phyloP scores from a whole-genome alignment of 2,113 vertebrate species.

The Vidua chalybeata region DNA sequence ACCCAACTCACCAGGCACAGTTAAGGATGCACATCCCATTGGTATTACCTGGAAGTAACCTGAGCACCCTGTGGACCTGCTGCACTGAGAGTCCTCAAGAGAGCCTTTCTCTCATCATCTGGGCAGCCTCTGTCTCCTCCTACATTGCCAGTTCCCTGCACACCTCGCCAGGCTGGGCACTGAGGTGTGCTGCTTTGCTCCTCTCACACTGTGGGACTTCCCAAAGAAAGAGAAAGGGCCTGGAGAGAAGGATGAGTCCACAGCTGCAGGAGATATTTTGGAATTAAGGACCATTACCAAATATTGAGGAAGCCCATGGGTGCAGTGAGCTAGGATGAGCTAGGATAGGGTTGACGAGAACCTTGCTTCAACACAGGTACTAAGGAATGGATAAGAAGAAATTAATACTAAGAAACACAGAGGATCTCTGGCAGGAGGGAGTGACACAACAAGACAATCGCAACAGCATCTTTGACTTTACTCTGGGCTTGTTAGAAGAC shows the following conservation, averaged over 20 bases:
- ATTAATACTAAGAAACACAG: background rate
- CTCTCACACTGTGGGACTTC: background rate
- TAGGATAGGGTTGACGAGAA: background rate
- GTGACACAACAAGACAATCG: background rate
- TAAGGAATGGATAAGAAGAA: background rate
- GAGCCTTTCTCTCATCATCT: background rate
- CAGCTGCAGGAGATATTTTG: background rate
- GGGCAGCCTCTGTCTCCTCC: background rate
- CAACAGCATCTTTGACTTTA: background rate
- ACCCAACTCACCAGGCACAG: background rate
- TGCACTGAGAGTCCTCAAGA: background rate
- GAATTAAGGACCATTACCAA: background rate
- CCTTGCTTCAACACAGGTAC: background rate
- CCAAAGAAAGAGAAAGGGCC: background rate
- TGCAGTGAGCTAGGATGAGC: background rate
- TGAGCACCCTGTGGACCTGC: background rate
- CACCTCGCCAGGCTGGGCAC: background rate
- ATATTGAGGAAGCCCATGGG: background rate
- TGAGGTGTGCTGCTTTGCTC: background rate
- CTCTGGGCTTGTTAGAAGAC: background rate
- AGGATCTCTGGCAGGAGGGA: background rate
- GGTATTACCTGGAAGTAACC: background rate
- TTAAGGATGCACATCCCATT: background rate
- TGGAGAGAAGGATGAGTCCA: background rate
- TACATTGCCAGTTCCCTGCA: background rate